These are phyloP conservation scores for Antheraea yamamai DNA, from an alignment of 2,888 invertebrate genomes.

Conservation along the genomic window DNA sequence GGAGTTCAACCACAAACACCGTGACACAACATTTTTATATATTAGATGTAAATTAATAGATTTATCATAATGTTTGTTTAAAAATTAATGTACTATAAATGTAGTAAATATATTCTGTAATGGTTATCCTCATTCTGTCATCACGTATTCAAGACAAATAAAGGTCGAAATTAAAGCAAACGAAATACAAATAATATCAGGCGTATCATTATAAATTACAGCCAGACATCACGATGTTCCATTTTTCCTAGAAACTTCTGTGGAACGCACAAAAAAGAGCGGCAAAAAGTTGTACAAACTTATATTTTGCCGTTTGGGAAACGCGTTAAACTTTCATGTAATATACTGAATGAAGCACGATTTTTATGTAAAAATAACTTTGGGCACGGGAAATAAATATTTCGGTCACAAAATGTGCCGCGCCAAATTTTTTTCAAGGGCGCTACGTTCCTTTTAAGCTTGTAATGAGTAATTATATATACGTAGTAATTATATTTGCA, in stretches of 20 bases:
- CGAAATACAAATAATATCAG: constrained; percentile 9
- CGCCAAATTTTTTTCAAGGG: constrained; percentile 50
- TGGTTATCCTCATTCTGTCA: not conserved
- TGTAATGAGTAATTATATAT: not conserved
- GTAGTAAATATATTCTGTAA: not conserved
- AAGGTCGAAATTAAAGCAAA: constrained; percentile 13
- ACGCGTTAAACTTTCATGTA: constrained; percentile 3
- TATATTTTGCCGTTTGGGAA: constrained; percentile 1
- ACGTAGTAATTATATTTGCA: not conserved
- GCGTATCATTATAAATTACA: constrained; percentile 16
- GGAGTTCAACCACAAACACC: too few species aligned
- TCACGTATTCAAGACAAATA: constrained; percentile 4
- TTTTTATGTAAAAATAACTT: constrained; percentile 8
- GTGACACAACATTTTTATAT: too few species aligned
- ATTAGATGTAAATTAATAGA: too few species aligned
- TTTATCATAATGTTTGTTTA: too few species aligned
- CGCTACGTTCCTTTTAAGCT: constrained; percentile 27
- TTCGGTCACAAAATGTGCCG: constrained; percentile 24
- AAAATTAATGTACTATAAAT: not conserved
- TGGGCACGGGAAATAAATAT: not conserved
- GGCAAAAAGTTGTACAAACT: constrained; percentile 11
- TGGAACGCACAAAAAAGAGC: not conserved
- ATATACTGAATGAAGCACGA: not conserved
- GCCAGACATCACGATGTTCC: constrained; percentile 6
- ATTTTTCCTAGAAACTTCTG: constrained; percentile 10